Percentiles rank a stretch among this genome's conserved stretches.
phyloP scores from a whole-genome alignment of 2,113 vertebrate genomes.

The Ploceus nigricollis region DNA sequence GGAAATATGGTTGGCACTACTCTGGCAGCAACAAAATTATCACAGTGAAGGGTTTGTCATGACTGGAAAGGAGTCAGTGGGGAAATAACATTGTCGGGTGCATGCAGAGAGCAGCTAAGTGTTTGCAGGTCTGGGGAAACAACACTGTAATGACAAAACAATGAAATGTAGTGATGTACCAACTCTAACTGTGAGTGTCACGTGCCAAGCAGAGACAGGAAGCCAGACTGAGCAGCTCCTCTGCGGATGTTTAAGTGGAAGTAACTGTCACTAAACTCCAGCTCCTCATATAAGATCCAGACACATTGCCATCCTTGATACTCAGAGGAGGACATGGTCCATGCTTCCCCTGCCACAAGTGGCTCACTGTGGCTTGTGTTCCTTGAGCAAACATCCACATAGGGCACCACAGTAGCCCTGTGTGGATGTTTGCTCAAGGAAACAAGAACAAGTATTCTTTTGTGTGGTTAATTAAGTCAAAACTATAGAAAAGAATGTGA shows the following conservation, averaged over 20 bases:
- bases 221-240: background rate
- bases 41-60: background rate
- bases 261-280: background rate
- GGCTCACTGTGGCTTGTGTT: background rate
- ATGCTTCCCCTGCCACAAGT: background rate
- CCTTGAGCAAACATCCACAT: background rate
- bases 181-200: background rate
- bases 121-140: background rate
- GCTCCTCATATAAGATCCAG: background rate
- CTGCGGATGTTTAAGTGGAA: background rate
- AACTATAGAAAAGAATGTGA: background rate
- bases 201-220: accelerated
- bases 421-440: too few relatives aligned
- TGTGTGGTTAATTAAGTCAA: background rate
- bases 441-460: background rate
- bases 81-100: background rate
- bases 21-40: background rate
- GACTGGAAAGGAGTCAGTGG: background rate
- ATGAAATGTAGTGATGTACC: background rate
- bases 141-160: background rate
- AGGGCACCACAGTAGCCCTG: background rate
- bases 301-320: background rate
- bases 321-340: background rate
- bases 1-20: background rate
- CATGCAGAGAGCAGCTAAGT: background rate